Conservation (phyloP, 2,888 invertebrate species). For the Halocaridina rubra region DNA sequence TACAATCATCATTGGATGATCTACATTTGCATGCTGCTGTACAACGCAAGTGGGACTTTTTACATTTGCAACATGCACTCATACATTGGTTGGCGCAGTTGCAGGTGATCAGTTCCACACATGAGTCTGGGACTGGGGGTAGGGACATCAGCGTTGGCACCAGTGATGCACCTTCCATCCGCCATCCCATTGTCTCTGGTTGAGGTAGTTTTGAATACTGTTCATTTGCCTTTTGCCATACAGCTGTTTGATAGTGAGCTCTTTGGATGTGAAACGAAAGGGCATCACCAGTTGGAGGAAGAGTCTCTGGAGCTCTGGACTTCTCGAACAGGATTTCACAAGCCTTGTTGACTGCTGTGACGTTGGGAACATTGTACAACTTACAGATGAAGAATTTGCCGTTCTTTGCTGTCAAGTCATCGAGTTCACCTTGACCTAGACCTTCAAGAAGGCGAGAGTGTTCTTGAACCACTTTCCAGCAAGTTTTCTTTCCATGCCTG, state of each 20-base stretch:
- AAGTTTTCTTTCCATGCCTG: slow-evolving; percentile 4
- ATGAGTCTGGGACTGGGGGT: slow-evolving; percentile 9
- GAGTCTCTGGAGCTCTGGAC: not conserved
- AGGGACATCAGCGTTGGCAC: slow-evolving; percentile 7
- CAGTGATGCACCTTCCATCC: not conserved
- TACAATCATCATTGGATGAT: too few species aligned
- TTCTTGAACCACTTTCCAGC: slow-evolving; percentile 15
- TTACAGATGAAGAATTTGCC: slow-evolving; percentile 4
- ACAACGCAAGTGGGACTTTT: too few species aligned
- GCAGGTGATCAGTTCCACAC: slow-evolving; percentile 15
- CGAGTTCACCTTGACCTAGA: slow-evolving; percentile 6
- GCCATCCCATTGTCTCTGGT: slow-evolving; percentile 32
- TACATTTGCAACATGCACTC: too few species aligned
- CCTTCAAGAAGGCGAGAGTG: not conserved
- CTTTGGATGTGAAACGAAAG: slow-evolving; percentile 6
- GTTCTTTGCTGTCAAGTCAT: not conserved
- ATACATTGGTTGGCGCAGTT: too few species aligned
- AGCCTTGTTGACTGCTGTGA: not conserved
- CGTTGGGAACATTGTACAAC: not conserved
- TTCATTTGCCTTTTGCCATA: slow-evolving; percentile 6
- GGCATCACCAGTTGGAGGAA: slow-evolving; percentile 2
- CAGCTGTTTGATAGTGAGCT: slow-evolving; percentile 23
- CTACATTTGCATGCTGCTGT: too few species aligned
- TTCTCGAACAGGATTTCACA: not conserved
- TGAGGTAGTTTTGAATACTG: not conserved